Evolutionary conservation across 2,797 vertebrate genomes (phyloP).

Genomic region (Lagorchestes hirsutus): DNA sequence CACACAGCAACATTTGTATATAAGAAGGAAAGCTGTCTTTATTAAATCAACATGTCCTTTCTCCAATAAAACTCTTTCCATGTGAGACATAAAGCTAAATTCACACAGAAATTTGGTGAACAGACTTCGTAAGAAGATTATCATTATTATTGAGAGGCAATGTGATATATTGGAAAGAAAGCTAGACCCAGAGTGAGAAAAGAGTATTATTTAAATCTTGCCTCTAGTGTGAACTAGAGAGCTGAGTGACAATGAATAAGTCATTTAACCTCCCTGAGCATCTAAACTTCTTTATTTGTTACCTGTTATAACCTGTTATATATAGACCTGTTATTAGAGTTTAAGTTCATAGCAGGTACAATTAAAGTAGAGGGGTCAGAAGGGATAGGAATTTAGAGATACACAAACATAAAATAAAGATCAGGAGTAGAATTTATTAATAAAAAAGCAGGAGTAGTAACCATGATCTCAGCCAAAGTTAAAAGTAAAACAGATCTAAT

Average conservation of each 20-base stretch:
- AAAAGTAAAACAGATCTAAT: no score
- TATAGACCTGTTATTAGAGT: not conserved
- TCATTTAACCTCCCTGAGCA: not conserved
- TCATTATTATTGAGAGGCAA: not conserved
- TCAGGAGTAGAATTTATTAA: no score
- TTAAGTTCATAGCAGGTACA: no score
- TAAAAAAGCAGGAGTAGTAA: no score
- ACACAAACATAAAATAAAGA: no score
- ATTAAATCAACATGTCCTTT: not conserved
- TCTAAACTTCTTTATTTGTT: not conserved
- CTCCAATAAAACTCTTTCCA: not conserved
- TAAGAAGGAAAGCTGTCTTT: not conserved
- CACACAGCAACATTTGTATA: not conserved
- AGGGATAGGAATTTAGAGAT: no score
- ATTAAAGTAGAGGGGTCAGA: no score
- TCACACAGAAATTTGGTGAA: not conserved
- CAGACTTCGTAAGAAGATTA: constrained; percentile 9
- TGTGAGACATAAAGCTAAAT: constrained; percentile 1
- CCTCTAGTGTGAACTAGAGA: not conserved
- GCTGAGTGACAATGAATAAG: not conserved
- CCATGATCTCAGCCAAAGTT: no score
- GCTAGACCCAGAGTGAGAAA: not conserved
- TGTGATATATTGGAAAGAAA: not conserved
- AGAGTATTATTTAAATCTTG: not conserved
- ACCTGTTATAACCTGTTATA: no score